Conservation (phyloP, 2,888 invertebrate genomes). For the Piscicola geometra region DNA sequence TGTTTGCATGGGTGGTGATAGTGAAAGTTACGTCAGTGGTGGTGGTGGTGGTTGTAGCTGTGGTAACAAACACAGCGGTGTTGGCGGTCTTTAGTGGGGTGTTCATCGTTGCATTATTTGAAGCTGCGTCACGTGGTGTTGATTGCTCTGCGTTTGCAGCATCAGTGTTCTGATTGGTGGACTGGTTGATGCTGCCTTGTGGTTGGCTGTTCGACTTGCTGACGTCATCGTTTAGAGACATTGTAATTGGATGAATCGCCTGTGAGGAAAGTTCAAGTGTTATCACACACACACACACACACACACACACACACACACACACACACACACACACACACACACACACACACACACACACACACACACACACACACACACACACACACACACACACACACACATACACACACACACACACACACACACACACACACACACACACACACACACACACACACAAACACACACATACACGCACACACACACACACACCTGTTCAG, state of each 20-base stretch:
- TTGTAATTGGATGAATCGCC: slow-evolving; percentile 7
- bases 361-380: no score
- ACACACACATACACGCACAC: no score
- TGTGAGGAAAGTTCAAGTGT: background rate
- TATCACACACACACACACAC: background rate
- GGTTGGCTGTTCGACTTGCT: background rate
- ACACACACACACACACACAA: no score
- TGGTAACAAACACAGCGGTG: no score
- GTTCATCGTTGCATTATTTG: background rate
- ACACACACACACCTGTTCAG: background rate
- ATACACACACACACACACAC: no score
- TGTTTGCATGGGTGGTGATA: no score
- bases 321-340: background rate
- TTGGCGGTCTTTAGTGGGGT: background rate
- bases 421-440: no score
- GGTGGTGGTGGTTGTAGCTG: background rate
- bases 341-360: background rate
- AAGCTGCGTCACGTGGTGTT: background rate
- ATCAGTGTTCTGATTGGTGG: background rate
- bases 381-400: no score
- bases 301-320: background rate
- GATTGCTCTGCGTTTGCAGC: background rate
- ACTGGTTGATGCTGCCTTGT: no score
- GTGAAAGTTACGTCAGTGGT: no score
- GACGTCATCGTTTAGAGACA: background rate